These are phyloP conservation scores for Eupeodes corollae DNA, from an alignment of 1,140 invertebrate species.

Conservation along the genomic window DNA sequence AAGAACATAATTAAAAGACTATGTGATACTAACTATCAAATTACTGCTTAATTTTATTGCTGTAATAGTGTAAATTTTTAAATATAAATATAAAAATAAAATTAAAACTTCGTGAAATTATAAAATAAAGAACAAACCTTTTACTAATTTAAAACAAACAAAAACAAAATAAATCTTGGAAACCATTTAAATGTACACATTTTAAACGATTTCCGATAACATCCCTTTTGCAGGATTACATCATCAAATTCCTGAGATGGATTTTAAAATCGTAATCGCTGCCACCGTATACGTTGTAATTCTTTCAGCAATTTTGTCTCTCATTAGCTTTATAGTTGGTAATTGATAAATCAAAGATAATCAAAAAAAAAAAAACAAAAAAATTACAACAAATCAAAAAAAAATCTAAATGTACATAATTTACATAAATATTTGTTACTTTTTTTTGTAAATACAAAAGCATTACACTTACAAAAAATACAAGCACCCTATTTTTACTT, in stretches of 20 bases:
- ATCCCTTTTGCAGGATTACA: conserved; percentile 31
- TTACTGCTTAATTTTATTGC: background rate
- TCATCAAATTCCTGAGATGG: conserved; percentile 37
- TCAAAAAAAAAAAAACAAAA: background rate
- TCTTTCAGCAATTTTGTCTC: background rate
- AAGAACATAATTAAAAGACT: too few relatives aligned
- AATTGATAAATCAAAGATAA: background rate
- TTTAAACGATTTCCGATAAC: background rate
- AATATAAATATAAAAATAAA: background rate
- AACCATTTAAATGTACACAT: conserved; percentile 1
- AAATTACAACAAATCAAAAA: background rate
- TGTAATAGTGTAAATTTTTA: background rate
- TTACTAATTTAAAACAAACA: too few relatives aligned
- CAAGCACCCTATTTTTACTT: background rate
- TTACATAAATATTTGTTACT: background rate
- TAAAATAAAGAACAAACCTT: conserved; percentile 8
- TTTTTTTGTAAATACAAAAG: background rate
- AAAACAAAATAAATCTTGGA: conserved; percentile 10
- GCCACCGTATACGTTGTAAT: conserved; percentile 20
- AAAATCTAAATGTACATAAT: background rate
- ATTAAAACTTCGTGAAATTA: background rate
- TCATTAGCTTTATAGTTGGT: conserved; percentile 1
- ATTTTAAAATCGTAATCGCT: conserved; percentile 35
- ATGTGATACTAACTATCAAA: background rate
- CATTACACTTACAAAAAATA: background rate